Base-by-base conservation (phyloP, 2,797 vertebrate genomes). In the Acipenser oxyrinchus region DNA sequence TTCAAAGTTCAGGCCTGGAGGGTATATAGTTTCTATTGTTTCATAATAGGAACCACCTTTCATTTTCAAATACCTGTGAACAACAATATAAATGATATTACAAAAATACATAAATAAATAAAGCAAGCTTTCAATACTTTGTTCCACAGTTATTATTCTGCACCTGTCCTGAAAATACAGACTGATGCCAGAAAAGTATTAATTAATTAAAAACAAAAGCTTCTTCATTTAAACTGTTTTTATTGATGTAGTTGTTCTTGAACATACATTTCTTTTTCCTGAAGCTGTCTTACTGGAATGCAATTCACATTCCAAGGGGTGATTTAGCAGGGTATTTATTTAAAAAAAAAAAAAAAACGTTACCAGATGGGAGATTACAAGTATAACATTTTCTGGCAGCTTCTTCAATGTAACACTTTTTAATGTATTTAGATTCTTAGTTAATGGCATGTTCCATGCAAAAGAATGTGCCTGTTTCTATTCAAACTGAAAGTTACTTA, bases 271-370 rank as follows among this genome's bases (percentile, higher is more conserved):
- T 62, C 10, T 66, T 51, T 69, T 51, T 59, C 63, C n/a, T n/a
- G 75, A 77, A 79, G 75, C 75, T 64, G 77, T 68, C 68, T 65
- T 71, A 71, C 67, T 66, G 65, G 73, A 82, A 80, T 81, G 74
- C 72, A 51, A 23, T 55, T 69, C 13, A 13, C 77, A 80, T 84
- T 83, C 79, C 75, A 57, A 59, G 64, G 50, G 13, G 73, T 78
- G 60, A 83, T 81, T 76, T 78, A 73, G 73, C 76, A 37, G 3
- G 60, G 62, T 7, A 0, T 51, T 3, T 7, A 0, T 51, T 3
- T 10, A 37, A 37, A 11, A 50, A 63, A 67, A 70, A 12, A 2
- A 10, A n/a, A 6, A 13, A 0, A 18, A 65, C 72, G 68, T 73
- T 59, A 51, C 50, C 67, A 61, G 59, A 75, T 76, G 73, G 75